phyloP scores from a whole-genome alignment of 2,113 vertebrate species.

The Myotis lucifugus region DNA sequence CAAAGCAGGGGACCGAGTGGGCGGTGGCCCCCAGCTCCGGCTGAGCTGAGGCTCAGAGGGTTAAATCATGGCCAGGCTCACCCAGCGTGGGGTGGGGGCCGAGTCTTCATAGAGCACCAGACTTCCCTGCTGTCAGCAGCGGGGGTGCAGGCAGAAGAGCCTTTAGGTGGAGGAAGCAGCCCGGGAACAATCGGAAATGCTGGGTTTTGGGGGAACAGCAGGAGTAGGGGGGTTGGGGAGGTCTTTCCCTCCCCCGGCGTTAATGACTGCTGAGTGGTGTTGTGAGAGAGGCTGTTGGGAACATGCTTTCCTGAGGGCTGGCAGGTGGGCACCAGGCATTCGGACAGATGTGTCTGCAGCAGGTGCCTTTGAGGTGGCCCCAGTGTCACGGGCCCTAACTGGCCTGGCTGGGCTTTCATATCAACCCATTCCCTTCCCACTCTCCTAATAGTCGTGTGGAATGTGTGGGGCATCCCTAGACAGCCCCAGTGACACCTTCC shows the following conservation, averaged over 20 bases:
- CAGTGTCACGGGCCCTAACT: accelerated
- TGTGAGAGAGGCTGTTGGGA: neutral
- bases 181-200: neutral
- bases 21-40: neutral
- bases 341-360: neutral
- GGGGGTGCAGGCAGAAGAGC: neutral
- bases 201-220: neutral
- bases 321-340: accelerated
- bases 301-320: accelerated
- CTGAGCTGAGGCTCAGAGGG: neutral
- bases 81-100: too few relatives aligned
- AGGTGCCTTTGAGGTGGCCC: neutral
- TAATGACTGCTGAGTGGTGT: neutral
- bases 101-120: neutral
- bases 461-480: neutral
- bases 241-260: neutral
- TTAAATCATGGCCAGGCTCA: accelerated
- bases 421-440: neutral
- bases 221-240: neutral
- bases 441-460: accelerated
- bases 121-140: neutral
- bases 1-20: neutral
- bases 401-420: neutral
- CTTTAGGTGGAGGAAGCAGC: neutral
- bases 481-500: neutral